phyloP scores from a whole-genome alignment of 2,113 vertebrate genomes.

The Astur gentilis region DNA sequence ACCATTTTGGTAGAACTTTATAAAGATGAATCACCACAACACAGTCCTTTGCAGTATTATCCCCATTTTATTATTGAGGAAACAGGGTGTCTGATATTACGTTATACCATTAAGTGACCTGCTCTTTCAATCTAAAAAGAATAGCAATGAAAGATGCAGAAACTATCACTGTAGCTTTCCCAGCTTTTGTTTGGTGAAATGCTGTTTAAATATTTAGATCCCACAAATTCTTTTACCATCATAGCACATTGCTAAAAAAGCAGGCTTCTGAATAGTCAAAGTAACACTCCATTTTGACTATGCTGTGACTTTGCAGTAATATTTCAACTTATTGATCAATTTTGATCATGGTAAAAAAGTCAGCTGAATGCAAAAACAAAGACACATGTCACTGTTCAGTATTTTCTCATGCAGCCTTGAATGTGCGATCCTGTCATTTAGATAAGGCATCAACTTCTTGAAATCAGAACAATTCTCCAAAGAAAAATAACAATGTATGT shows the following conservation, averaged over 20 bases:
- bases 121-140: background rate
- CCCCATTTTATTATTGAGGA: background rate
- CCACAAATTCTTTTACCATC: background rate
- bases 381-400: background rate
- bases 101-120: background rate
- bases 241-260: background rate
- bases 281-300: background rate
- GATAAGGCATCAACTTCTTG: background rate
- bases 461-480: background rate
- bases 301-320: background rate
- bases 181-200: background rate
- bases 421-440: background rate
- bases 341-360: background rate
- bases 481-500: background rate
- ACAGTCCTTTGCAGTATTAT: background rate
- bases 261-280: background rate
- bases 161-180: background rate
- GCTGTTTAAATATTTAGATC: conserved; percentile 29
- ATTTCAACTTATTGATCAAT: conserved; percentile 9
- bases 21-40: conserved; percentile 9
- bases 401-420: background rate
- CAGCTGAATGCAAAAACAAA: conserved; percentile 8
- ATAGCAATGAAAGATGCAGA: background rate
- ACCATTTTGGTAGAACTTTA: background rate
- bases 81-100: background rate